Evolutionary conservation across 2,797 vertebrate genomes (phyloP).

Genomic region (Hypotaenidia okinawae): DNA sequence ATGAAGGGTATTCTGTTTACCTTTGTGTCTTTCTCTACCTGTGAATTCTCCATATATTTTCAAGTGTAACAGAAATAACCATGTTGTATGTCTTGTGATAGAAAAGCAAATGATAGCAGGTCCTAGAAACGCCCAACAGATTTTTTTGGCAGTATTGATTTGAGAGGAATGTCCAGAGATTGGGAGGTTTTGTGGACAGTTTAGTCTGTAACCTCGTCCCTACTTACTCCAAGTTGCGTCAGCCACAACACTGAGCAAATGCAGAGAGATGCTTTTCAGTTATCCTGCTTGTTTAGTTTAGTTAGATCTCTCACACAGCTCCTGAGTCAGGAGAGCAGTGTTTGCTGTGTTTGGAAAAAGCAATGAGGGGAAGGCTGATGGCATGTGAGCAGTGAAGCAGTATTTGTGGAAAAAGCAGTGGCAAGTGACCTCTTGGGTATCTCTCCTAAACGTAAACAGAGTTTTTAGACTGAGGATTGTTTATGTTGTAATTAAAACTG

Average conservation of each 20-base stretch:
- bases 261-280: neutral
- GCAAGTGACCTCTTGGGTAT: neutral
- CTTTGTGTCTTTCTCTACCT: neutral
- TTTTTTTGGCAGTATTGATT: neutral
- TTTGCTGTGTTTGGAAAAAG: neutral
- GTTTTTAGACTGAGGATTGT: neutral
- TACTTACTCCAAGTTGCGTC: neutral
- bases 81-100: neutral
- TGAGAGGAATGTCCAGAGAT: neutral
- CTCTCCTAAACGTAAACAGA: neutral
- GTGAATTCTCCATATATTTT: neutral
- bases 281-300: neutral
- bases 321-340: neutral
- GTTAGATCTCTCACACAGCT: neutral
- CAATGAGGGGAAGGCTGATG: neutral
- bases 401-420: neutral
- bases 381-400: neutral
- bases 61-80: neutral
- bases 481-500: neutral
- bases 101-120: neutral
- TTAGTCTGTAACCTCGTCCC: neutral
- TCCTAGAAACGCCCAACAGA: neutral
- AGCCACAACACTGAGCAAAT: neutral
- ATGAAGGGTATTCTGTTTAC: neutral
- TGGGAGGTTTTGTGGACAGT: neutral